Evolutionary conservation across 1,140 invertebrate species (phyloP), one percentile per base, ranked within the genome.

Genomic region (Drosophila mojavensis): DNA sequence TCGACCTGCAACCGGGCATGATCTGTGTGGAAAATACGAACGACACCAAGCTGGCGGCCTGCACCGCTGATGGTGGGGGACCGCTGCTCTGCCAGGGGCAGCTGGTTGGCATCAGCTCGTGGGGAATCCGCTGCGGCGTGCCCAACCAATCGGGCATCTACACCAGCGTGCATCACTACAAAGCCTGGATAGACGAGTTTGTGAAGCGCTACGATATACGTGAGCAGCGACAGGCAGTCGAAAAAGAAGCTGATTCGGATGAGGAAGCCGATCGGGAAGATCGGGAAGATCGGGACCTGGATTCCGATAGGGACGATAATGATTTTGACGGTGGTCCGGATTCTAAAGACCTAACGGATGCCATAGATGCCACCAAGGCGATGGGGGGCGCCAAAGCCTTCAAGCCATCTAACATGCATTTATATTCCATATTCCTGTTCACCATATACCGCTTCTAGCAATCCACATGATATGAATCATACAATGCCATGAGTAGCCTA

Each of bases 71-170:
- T 79, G 94, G 94, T 26, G 95, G 95, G 2, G 94, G 94, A 2
- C 94, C 94, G 2, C 75, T 95, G 55, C 79, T 94, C 11, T 93
- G 92, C 73, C 68, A 90, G 15, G 93, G 90, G 1, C 85, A 92
- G 41, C 92, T 96, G 51, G 94, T 94, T 30, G 96, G 96, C 6
- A 92, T 96, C 9, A 94, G 95, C 0, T 96, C 95, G 7, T 96
- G 95, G 95, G 96, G 96, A 39, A 93, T 93, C 45, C 94, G 94
- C 5, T 97, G 96, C 81, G 96, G 94, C 3, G 79, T 93, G 53
- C 93, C 94, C 0, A 70, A 78, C 4, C 93, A 94, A 75, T 96
- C 96, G 0, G 96, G 96, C 15, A 95, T 97, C 51, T 96, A 95
- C 83, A 94, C 95, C 0, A 94, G 95, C 47, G 94, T 97, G 5